phyloP scores from a whole-genome alignment of 2,797 vertebrate species.

The Spondyliosoma cantharus region DNA sequence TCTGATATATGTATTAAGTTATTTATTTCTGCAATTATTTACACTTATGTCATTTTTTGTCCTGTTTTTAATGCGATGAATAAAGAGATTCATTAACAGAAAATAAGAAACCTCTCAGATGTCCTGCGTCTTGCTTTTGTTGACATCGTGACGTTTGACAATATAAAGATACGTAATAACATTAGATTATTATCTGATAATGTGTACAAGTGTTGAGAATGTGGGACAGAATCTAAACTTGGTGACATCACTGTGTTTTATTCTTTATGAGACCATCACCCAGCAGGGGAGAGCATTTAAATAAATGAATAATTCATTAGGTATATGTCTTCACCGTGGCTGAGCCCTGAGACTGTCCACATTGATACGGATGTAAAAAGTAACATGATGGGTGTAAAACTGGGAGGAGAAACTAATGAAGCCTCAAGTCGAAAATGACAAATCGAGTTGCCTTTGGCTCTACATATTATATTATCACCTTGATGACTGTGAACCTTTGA shows the following conservation, averaged over 20 bases:
- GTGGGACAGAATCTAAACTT: not conserved
- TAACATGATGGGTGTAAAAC: constrained; percentile 6
- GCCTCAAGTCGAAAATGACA: not conserved
- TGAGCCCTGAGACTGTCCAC: constrained; percentile 7
- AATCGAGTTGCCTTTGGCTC: not conserved
- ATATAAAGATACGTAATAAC: not conserved
- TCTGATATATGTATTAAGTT: no score
- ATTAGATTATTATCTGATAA: not conserved
- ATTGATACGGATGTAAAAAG: constrained; percentile 5
- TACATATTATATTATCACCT: not conserved
- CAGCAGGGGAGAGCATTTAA: constrained; percentile 11
- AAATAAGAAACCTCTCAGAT: constrained; percentile 15
- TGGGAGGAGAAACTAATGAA: constrained; percentile 15
- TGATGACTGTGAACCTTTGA: not conserved
- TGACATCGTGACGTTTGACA: not conserved
- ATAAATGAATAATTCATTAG: constrained; percentile 34
- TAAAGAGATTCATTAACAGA: not conserved
- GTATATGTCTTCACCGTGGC: not conserved
- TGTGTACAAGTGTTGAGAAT: constrained; percentile 6
- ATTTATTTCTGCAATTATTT: no score
- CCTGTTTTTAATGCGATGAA: not conserved
- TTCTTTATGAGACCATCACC: not conserved
- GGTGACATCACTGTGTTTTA: not conserved
- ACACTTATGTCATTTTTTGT: no score
- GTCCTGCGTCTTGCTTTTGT: not conserved